Evolutionary conservation across 2,113 vertebrate genomes (phyloP).

Genomic region (Rhinopomastus cyanomelas): DNA sequence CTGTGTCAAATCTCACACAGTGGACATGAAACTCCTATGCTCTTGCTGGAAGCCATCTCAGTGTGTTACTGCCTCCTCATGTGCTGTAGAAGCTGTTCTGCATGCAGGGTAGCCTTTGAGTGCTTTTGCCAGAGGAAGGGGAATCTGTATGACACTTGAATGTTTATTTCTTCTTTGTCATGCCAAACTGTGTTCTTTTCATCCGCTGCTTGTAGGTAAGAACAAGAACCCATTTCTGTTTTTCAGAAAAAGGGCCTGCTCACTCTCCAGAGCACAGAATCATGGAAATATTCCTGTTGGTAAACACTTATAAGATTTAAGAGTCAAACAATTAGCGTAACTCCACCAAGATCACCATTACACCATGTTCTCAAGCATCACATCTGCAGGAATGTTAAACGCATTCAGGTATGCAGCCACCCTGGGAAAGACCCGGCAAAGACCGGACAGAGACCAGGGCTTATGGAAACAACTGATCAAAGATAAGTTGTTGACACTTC

Average conservation of each 20-base stretch:
- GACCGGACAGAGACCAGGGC: too few relatives aligned
- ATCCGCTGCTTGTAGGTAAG: too few relatives aligned
- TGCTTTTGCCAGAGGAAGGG: not conserved
- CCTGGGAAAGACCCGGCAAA: too few relatives aligned
- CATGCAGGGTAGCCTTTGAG: not conserved
- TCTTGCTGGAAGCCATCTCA: not conserved
- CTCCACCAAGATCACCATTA: too few relatives aligned
- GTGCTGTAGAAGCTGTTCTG: not conserved
- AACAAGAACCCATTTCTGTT: rapidly evolving
- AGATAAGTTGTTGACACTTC: too few relatives aligned
- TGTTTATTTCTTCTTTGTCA: not conserved
- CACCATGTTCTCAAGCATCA: too few relatives aligned
- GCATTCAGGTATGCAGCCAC: too few relatives aligned
- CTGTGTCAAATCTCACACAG: not conserved
- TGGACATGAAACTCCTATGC: not conserved
- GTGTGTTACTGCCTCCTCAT: rapidly evolving
- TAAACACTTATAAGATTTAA: too few relatives aligned
- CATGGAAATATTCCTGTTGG: too few relatives aligned
- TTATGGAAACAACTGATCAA: too few relatives aligned
- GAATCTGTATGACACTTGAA: not conserved
- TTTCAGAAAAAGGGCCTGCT: not conserved
- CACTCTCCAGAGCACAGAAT: not conserved
- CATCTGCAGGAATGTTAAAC: too few relatives aligned
- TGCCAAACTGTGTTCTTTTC: not conserved
- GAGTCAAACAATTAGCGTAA: too few relatives aligned